Percentiles rank a stretch among this genome's conserved stretches.
Evolutionary conservation across 2,113 vertebrate species (phyloP).

Genomic region (Diadophis punctatus): DNA sequence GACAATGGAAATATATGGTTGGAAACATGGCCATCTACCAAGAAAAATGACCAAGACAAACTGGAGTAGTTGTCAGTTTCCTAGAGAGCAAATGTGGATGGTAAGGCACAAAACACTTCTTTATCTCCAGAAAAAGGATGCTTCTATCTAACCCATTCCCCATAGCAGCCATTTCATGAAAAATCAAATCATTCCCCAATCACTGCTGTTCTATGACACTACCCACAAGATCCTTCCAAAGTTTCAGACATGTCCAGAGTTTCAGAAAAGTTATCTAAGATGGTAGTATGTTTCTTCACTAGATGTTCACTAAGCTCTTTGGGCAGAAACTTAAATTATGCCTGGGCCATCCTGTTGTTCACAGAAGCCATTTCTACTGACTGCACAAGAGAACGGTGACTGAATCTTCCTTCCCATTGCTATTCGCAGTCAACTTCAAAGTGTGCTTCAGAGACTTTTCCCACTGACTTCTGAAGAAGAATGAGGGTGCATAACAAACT

Average conservation of each 20-base stretch:
- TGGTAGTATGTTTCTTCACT: background rate
- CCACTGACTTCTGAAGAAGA: background rate
- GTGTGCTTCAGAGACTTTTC: background rate
- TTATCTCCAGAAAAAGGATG: background rate
- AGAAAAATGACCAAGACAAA: background rate
- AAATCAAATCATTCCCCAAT: background rate
- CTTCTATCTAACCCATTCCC: background rate
- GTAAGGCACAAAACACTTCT: background rate
- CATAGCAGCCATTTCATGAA: background rate
- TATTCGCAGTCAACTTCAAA: background rate
- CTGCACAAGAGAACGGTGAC: background rate
- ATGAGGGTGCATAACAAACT: background rate
- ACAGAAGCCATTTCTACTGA: background rate
- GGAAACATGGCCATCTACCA: background rate
- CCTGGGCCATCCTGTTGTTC: background rate
- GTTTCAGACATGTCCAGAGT: background rate
- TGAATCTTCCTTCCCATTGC: background rate
- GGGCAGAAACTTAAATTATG: background rate
- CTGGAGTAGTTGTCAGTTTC: background rate
- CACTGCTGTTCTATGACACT: background rate
- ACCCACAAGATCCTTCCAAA: background rate
- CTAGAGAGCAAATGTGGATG: background rate
- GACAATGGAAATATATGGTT: background rate
- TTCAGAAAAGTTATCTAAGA: background rate
- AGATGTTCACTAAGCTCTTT: background rate